phyloP scores from a whole-genome alignment of 92 coral and sea anemone species.

The Palythoa heliodiscus region DNA sequence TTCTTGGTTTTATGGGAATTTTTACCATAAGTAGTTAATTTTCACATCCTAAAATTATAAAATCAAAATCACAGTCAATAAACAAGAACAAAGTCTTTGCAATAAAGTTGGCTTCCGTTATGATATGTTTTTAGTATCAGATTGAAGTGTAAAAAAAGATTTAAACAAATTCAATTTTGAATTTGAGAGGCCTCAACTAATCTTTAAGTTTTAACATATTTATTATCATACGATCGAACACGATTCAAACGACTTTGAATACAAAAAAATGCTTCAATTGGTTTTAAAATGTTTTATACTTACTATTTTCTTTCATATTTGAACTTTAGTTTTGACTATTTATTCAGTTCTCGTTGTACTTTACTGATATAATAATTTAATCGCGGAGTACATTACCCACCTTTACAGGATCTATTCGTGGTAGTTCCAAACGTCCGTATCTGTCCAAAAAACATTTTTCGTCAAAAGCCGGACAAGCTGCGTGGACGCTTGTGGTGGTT shows the following conservation, averaged over 20 bases:
- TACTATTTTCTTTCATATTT: not conserved
- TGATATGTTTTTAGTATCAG: not conserved
- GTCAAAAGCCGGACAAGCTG: constrained; percentile 41
- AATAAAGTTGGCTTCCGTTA: not conserved
- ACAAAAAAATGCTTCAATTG: not conserved
- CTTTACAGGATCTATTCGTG: constrained; percentile 79
- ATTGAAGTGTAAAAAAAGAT: not conserved
- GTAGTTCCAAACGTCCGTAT: constrained; percentile 57
- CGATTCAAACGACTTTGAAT: not conserved
- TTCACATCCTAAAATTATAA: too few relatives aligned
- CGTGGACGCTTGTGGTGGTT: not conserved
- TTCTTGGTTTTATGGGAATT: too few relatives aligned
- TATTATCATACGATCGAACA: not conserved
- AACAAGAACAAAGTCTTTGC: too few relatives aligned
- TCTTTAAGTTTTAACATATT: not conserved
- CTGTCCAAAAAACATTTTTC: constrained; percentile 58
- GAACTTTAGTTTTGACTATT: not conserved
- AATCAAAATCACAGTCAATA: too few relatives aligned
- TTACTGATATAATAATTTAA: not conserved
- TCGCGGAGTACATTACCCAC: constrained; percentile 35
- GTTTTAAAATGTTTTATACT: not conserved
- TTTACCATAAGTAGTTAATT: too few relatives aligned
- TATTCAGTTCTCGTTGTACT: not conserved
- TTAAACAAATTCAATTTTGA: too few relatives aligned
- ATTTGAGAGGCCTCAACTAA: not conserved